Conservation (phyloP, 1,140 invertebrate genomes). For the Antheraea mylitta region DNA sequence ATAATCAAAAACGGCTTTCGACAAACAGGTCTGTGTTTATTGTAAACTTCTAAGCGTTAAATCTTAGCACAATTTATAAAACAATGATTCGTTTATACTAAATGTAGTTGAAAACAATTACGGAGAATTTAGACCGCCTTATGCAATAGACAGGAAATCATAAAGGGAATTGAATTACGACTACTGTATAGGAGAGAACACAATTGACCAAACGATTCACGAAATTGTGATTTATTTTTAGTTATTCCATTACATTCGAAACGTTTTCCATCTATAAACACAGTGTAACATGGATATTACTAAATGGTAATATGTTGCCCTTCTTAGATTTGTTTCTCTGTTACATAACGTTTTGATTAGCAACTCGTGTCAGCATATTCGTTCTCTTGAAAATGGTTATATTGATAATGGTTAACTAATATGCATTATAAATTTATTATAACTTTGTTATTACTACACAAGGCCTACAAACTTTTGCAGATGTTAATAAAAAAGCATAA, state of each 20-base stretch:
- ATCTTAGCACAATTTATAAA: not conserved
- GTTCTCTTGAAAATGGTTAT: no score
- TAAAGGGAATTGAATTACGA: conserved; percentile 18
- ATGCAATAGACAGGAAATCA: conserved; percentile 27
- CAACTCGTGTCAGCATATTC: no score
- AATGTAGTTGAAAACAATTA: conserved; percentile 19
- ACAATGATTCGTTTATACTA: not conserved
- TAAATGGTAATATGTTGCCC: no score
- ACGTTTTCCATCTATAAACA: not conserved
- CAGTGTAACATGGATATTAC: no score
- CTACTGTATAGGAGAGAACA: not conserved
- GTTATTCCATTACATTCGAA: not conserved
- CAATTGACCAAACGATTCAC: not conserved
- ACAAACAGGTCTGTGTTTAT: not conserved
- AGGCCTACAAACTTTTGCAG: no score
- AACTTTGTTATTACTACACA: no score
- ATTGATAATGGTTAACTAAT: no score
- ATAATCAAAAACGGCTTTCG: not conserved
- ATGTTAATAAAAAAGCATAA: no score
- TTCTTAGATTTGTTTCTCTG: no score
- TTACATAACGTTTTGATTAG: no score
- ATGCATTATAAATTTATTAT: no score
- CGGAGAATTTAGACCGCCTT: conserved; percentile 16
- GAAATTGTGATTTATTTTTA: not conserved
- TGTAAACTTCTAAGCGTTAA: not conserved